Evolutionary conservation across 2,888 invertebrate species (phyloP).

Genomic region (Metallyticus violacea): DNA sequence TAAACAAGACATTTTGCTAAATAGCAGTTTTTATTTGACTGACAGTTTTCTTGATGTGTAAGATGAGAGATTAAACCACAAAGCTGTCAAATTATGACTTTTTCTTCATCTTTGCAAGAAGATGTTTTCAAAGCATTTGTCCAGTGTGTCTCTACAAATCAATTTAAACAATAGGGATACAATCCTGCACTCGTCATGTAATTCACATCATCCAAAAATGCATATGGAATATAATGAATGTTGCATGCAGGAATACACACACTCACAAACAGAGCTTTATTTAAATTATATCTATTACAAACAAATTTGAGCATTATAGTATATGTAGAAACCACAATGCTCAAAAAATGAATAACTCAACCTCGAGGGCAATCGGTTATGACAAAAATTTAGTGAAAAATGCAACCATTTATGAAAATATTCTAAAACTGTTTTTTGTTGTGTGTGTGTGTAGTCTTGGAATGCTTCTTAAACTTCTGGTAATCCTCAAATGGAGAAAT

Average conservation of each 20-base stretch:
- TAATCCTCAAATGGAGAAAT: background rate
- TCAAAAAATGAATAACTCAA: too few relatives aligned
- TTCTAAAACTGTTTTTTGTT: background rate
- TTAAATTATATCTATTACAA: too few relatives aligned
- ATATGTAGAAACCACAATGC: too few relatives aligned
- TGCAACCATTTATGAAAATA: background rate
- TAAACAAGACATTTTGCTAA: background rate
- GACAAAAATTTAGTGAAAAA: too few relatives aligned
- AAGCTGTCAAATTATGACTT: background rate
- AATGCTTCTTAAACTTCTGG: too few relatives aligned
- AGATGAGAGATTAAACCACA: background rate
- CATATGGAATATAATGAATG: too few relatives aligned
- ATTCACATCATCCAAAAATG: too few relatives aligned
- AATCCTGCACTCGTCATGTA: background rate
- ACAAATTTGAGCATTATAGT: too few relatives aligned
- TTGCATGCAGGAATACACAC: too few relatives aligned
- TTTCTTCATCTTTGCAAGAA: background rate
- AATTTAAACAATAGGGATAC: background rate
- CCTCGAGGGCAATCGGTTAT: background rate
- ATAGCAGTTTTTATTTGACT: background rate
- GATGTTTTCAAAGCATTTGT: background rate
- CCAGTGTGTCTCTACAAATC: background rate
- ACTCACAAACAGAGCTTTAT: background rate
- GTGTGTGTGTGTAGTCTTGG: too few relatives aligned
- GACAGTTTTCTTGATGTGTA: background rate